Evolutionary conservation across 2,797 vertebrate species (phyloP), one percentile per base, ranked within the genome.

Genomic region (Microctenopoma stevenorrisi): DNA sequence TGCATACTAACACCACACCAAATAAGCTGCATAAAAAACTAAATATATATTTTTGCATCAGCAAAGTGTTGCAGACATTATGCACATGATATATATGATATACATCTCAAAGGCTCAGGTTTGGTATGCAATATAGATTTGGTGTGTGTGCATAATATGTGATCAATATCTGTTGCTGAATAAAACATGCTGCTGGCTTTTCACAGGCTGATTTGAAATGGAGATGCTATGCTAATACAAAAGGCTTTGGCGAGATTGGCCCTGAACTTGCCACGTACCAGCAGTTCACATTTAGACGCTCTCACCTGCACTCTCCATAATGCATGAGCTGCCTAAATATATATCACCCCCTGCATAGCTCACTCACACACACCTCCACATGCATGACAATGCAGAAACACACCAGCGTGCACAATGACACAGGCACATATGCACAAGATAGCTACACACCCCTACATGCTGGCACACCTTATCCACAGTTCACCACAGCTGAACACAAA

Each of bases 231-330:
- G 85, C 81, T 85, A 89, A 91, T 91, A 76, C 78, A 86, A 89
- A 90, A 83, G 85, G 89, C 90, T 89, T 81, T 16, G 42, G 86
- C 88, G 84, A 88, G 91, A 93, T 90, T 87, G 89, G 89, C 86
- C 90, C 84, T 91, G 89, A 91, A 92, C 89, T 69, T 67, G 87
- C 79, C 83, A 86, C 87, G 87, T 90, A 87, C 75, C 90, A 81
- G 85, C 86, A 85, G 83, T 88, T 90, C 88, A 89, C 87, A 79
- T 89, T 89, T 88, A 86, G 86, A 85, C 60, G 44, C 82, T 87
- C 85, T 93, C 87, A 91, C 90, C 88, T 91, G 88, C 85, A 64
- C 85, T 80, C 83, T 93, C 84, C 90, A 93, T 93, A 91, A 93
- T 93, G 88, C 89, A 93, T 93, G 89, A 92, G 79, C 68, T 58